Evolutionary conservation across 2,113 vertebrate species (phyloP).

Genomic region (Colistium nudipinnis): DNA sequence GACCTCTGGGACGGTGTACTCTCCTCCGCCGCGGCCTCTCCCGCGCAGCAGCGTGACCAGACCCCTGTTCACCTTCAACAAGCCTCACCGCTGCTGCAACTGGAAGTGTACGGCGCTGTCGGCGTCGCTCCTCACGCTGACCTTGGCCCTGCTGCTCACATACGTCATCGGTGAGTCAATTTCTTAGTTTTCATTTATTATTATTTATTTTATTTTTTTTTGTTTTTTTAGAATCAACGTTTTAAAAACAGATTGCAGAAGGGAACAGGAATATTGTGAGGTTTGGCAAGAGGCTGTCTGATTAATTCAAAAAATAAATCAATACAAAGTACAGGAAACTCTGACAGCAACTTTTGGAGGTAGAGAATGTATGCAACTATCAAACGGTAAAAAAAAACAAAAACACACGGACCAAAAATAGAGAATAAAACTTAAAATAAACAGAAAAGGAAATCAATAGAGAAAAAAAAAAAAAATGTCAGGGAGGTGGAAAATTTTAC

Average conservation of each 20-base stretch:
- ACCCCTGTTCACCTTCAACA: constrained; percentile 96
- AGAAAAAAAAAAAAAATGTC: no score
- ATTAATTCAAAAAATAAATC: constrained; percentile 57
- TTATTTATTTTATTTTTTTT: background rate
- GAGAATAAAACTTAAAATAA: background rate
- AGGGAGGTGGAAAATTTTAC: constrained; percentile 22
- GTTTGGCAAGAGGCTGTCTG: constrained; percentile 26
- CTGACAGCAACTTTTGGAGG: constrained; percentile 20
- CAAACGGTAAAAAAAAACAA: constrained; percentile 18
- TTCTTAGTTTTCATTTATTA: background rate
- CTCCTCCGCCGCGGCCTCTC: constrained; percentile 93
- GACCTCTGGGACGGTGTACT: constrained; percentile 96
- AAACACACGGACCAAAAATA: constrained; percentile 3
- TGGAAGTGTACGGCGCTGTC: constrained; percentile 98
- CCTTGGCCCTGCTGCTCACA: constrained; percentile 91
- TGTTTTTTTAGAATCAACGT: constrained; percentile 1
- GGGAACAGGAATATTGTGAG: constrained; percentile 15
- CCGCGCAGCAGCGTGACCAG: constrained; percentile 94
- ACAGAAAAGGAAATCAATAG: constrained; percentile 33
- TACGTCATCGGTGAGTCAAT: constrained; percentile 94
- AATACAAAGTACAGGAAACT: constrained; percentile 29
- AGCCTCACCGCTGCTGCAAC: constrained; percentile 97
- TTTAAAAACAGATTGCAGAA: constrained; percentile 25
- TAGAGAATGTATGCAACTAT: constrained; percentile 26
- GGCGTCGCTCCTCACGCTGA: constrained; percentile 92